Base-by-base conservation (phyloP, 2,797 vertebrate species). In the Xenopus petersii region DNA sequence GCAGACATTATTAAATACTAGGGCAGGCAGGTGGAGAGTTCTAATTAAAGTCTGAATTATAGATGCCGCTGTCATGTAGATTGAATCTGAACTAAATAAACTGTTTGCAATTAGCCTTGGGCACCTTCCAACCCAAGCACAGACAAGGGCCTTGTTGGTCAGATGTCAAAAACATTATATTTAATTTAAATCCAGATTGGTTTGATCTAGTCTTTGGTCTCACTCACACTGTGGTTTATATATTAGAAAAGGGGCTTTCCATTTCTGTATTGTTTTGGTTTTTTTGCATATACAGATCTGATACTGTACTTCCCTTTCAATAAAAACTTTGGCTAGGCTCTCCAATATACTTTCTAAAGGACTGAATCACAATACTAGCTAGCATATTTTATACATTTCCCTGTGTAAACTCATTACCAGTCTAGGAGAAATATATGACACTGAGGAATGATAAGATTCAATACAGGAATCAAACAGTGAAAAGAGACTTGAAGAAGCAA, bases 11-110 rank as follows among this genome's bases (percentile, higher is more conserved):
- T 85, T 84, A 86, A 86, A 86, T 80, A 83, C 81, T 82, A 82
- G 84, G 84, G 85, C 84, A 83, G 84, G 81, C 85, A 87, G 83
- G 85, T 86, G 83, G 84, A 85, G 84, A 84, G 81, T 74, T 84
- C 85, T 88, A 84, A 84, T 88, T 87, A 86, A 80, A 80, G 72
- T 16, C 0, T 86, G 85, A 87, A 85, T 89, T 87, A 89, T 85
- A 82, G 79, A 72, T 81, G 1, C 83, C 73, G 82, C 83, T 81
- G 84, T 81, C 64, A 48, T 85, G 83, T 86, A 86, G 83, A 86
- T 86, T 83, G 85, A 84, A 86, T 84, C 81, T 85, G 81, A 86
- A 84, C 85, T 86, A 86, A 87, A 86, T 82, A 81, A 84, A 84
- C 81, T 85, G 83, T 82, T 86, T 81, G 83, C 84, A 84, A 86